Base-by-base conservation (phyloP, 2,797 vertebrate genomes). In the Oryzias dopingdopingensis region DNA sequence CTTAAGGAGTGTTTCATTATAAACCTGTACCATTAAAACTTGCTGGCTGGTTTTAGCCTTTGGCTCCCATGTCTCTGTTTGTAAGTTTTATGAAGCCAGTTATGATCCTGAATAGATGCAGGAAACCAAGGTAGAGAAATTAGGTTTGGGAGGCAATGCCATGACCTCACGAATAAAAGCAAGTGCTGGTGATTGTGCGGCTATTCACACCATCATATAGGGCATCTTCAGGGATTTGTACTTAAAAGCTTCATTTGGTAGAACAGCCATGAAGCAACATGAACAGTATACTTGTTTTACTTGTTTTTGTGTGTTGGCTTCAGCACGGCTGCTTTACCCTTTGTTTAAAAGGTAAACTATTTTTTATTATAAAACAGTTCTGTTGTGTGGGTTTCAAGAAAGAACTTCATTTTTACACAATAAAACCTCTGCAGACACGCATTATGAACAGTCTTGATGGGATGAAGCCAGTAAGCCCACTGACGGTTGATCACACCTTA, bases 1-100 rank as follows among this genome's bases (percentile, higher is more conserved):
- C 82, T 86, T 75, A 72, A 81, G 75, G 87, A 90, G 91, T 89
- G 89, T 91, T 91, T 91, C 89, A 92, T 92, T 91, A 90, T 85
- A 89, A 89, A 86, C 84, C 87, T 81, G 84, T 84, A 82, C 87
- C 88, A 91, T 90, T 90, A 88, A 87, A 91, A 82, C 57, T 62
- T 18, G 78, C 78, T 90, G 87, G 85, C 88, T 67, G 65, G 59
- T 72, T 79, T 79, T 74, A 80, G 56, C 15, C 70, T 84, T 81
- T 91, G 90, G 90, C 89, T 89, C 81, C 76, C 52, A 61, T 62
- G 60, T 85, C 74, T 67, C 68, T 59, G 68, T 74, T 68, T 56
- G 20, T 74, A 58, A 67, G 74, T 85, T 86, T 86, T 84, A 85
- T 63, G 80, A 80, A 86, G 72, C 81, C 68, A 57, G 75, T 83